Base-by-base conservation (phyloP, 2,113 vertebrate species). In the Lepidothrix coronata region DNA sequence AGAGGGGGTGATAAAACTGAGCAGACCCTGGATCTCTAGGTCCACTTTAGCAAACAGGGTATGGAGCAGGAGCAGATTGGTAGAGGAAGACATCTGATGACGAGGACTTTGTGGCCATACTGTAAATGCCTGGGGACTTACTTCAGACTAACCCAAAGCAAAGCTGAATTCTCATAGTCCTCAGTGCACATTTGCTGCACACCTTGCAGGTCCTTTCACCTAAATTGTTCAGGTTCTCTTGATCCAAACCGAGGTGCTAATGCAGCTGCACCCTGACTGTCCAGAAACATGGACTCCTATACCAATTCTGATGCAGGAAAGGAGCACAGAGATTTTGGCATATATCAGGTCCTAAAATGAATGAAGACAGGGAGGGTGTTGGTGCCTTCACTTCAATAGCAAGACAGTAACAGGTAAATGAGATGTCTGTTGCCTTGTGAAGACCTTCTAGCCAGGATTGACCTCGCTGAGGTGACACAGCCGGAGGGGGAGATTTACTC, bases 1-100 rank as follows among this genome's bases (percentile, higher is more conserved):
- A 55, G 43, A 67, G 27, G 4, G 11, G 28, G 11, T 43, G 35
- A 71, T 44, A 71, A 89, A 81, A 48, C 35, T n/a, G 33, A 74
- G 44, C 61, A 81, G 62, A 43, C 10, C 8, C 41, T n/a, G 27
- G 59, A 58, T 59, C 12, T 0, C 0, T 17, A 87, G 35, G 37
- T 81, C 46, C 3, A 4, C 55, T 77, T 84, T 3, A 74, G 35
- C 49, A 25, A 72, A 44, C 14, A 59, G 28, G 12, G 22, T 35
- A 51, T 17, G 48, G 35, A 71, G 31, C 14, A 51, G 59, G 33
- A 87, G 18, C 30, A 39, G 49, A 48, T 48, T 8, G 33, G 11
- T 24, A 58, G 55, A 65, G 12, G 21, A 49, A 70, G 73, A 37
- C 8, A 44, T n/a, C 24, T 28, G 41, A 24, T 77, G n/a, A 33